Conservation (phyloP, 2,888 invertebrate species). For the Troides oblongomaculatus region DNA sequence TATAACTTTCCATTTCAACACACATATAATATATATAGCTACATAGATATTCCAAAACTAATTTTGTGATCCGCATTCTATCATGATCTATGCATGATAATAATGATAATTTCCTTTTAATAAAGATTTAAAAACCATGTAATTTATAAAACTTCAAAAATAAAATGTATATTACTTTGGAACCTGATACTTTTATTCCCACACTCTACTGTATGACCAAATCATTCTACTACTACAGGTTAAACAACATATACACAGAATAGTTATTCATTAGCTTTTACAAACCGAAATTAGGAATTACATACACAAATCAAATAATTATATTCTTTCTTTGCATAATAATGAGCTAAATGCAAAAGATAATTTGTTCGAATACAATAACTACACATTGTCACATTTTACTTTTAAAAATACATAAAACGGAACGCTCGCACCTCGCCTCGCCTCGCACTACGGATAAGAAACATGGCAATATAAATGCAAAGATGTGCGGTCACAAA, state of each 20-base stretch:
- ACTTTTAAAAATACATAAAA: neutral
- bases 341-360: slow-evolving; percentile 2
- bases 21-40: neutral
- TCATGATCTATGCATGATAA: neutral
- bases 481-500: slow-evolving; percentile 3
- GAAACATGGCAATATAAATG: slow-evolving; percentile 18
- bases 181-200: slow-evolving; percentile 21
- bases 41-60: neutral
- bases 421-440: neutral
- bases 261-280: slow-evolving; percentile 1
- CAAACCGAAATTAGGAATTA: slow-evolving; percentile 8
- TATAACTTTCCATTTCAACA: neutral
- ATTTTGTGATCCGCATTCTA: neutral
- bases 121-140: neutral
- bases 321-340: slow-evolving; percentile 14
- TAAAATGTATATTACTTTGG: slow-evolving; percentile 13
- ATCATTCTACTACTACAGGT: slow-evolving; percentile 15
- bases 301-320: slow-evolving; percentile 24
- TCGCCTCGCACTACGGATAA: neutral
- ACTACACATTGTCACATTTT: slow-evolving; percentile 16
- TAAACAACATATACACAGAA: slow-evolving; percentile 17
- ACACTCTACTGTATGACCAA: slow-evolving; percentile 13
- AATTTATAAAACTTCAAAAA: slow-evolving; percentile 3
- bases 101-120: neutral
- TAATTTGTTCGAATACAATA: slow-evolving; percentile 6